A percentile compares a stretch with the other conserved stretches of the same genome.
These are phyloP conservation scores for Echinops telfairi DNA, from an alignment of 2,113 vertebrate species.

Conservation along the genomic window DNA sequence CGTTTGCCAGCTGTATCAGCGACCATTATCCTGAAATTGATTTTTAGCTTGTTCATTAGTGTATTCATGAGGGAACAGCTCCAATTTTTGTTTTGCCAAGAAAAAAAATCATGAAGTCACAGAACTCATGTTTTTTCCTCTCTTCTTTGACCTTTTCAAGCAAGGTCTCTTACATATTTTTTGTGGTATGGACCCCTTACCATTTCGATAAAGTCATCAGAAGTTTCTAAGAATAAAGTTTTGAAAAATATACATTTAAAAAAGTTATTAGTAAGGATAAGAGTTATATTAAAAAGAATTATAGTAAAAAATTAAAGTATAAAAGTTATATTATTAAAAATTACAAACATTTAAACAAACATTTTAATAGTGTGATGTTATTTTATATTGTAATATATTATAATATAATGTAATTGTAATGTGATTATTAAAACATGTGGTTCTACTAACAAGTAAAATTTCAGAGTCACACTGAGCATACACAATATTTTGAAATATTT, in stretches of 20 bases:
- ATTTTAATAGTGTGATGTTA: background rate
- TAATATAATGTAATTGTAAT: too few species aligned
- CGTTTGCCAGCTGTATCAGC: background rate
- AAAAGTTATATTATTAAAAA: too few species aligned
- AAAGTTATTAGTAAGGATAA: background rate
- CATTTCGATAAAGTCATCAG: fast-evolving
- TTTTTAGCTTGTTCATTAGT: constrained; percentile 65
- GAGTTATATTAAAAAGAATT: background rate
- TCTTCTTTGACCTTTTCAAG: background rate
- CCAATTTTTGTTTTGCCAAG: constrained; percentile 35
- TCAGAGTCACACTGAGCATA: background rate
- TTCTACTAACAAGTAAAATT: background rate
- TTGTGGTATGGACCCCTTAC: fast-evolving
- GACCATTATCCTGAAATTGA: constrained; percentile 27
- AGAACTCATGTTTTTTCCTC: background rate
- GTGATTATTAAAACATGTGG: background rate
- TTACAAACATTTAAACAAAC: background rate
- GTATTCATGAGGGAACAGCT: constrained; percentile 16
- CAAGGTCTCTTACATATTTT: background rate
- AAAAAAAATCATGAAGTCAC: background rate
- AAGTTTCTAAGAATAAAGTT: background rate
- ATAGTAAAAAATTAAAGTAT: too few species aligned
- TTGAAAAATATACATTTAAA: background rate
- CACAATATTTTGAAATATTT: background rate
- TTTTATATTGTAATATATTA: background rate